These are phyloP conservation scores for Gnathonemus echidnorhynchus DNA, from an alignment of 2,113 vertebrate species.

Conservation along the genomic window DNA sequence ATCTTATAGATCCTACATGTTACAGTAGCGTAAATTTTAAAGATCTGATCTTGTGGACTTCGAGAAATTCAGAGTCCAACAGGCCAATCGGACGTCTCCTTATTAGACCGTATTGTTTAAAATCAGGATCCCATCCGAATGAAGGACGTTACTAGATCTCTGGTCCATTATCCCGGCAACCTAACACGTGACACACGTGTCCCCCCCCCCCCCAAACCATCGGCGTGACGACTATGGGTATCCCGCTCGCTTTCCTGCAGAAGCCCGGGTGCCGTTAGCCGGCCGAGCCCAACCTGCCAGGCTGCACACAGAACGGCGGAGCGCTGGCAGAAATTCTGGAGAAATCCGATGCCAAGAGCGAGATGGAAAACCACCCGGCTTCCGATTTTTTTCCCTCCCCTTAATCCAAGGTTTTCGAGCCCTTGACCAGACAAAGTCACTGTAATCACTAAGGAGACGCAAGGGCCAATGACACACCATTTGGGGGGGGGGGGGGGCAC, in stretches of 20 bases:
- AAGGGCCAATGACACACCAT: constrained; percentile 62
- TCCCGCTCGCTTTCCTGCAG: constrained; percentile 59
- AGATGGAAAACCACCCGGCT: constrained; percentile 70
- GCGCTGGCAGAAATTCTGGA: constrained; percentile 58
- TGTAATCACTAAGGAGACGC: constrained; percentile 69
- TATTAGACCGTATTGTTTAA: background rate
- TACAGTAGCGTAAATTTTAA: background rate
- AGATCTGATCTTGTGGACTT: background rate
- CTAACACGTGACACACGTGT: background rate
- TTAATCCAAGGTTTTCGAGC: constrained; percentile 71
- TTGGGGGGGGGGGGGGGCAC: constrained; percentile 34
- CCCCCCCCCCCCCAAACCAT: background rate
- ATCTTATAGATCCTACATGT: background rate
- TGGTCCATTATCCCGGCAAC: background rate
- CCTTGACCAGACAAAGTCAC: constrained; percentile 66
- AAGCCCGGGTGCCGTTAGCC: constrained; percentile 59
- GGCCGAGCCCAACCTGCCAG: constrained; percentile 48
- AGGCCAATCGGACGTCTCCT: background rate
- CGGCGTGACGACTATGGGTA: background rate
- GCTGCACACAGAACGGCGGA: constrained; percentile 39
- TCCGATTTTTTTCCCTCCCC: constrained; percentile 51
- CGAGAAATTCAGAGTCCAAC: background rate
- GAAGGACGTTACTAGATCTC: background rate
- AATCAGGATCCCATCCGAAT: background rate
- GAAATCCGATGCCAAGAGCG: constrained; percentile 64